Evolutionary conservation across 37 sponge, comb jelly and placozoan species (phyloP).

Genomic region (Theonella swinhoei): DNA sequence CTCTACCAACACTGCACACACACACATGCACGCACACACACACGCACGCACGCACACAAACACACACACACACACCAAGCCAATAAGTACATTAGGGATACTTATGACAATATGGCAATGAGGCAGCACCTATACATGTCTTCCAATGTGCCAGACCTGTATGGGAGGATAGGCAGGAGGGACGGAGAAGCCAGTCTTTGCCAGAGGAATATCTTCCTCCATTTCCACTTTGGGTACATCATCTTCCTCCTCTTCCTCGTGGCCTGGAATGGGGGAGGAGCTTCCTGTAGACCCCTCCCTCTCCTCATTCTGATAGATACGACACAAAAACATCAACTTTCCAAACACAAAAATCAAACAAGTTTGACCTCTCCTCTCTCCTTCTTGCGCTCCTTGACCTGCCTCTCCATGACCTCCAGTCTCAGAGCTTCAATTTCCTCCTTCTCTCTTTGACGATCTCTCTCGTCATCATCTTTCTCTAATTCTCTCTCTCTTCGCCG

Average conservation of each 20-base stretch:
- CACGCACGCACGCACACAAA: no score
- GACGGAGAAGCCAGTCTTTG: constrained; percentile 43
- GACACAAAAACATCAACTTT: background rate
- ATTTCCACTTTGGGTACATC: constrained; percentile 33
- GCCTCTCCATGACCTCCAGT: constrained; percentile 55
- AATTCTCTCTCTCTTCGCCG: constrained; percentile 79
- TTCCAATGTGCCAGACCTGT: constrained; percentile 16
- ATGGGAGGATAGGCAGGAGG: constrained; percentile 39
- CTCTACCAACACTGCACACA: background rate
- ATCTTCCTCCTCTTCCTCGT: constrained; percentile 44
- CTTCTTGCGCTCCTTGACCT: constrained; percentile 36
- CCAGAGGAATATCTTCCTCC: constrained; percentile 57
- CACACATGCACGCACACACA: no score
- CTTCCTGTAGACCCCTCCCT: constrained; percentile 7
- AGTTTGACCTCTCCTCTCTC: constrained; percentile 22
- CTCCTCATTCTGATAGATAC: background rate
- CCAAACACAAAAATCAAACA: background rate
- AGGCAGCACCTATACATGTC: background rate
- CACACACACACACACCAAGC: no score
- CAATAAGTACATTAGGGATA: background rate
- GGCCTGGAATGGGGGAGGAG: background rate
- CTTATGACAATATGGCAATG: background rate
- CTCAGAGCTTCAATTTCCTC: constrained; percentile 79
- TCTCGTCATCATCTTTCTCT: constrained; percentile 91
- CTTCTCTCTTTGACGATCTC: constrained; percentile 85